Percentiles rank a stretch among this genome's conserved stretches.
Evolutionary conservation across 2,113 vertebrate genomes (phyloP).

Genomic region (Phylloscopus trochilus): DNA sequence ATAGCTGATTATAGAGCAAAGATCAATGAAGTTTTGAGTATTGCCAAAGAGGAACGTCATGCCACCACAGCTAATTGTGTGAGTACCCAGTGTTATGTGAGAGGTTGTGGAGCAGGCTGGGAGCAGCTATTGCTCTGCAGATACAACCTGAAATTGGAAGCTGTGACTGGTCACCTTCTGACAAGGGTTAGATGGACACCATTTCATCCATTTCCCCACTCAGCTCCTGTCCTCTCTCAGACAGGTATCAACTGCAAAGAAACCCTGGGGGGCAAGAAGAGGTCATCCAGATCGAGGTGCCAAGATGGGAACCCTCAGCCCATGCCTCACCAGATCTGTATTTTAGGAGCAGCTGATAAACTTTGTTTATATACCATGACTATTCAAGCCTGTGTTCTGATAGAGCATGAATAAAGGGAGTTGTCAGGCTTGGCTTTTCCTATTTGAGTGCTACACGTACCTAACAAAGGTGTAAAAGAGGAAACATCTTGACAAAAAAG

Average conservation of each 20-base stretch:
- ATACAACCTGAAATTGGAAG: not conserved
- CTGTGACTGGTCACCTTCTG: not conserved
- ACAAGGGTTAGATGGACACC: not conserved
- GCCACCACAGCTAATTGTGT: not conserved
- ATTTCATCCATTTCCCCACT: not conserved
- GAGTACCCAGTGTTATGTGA: not conserved
- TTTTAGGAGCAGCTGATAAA: not conserved
- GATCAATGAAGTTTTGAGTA: not conserved
- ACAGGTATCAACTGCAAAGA: not conserved
- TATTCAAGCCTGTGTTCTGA: not conserved
- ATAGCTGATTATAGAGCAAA: not conserved
- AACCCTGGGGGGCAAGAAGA: not conserved
- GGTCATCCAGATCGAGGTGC: not conserved
- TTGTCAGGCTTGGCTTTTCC: not conserved
- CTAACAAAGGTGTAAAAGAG: not conserved
- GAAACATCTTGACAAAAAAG: not conserved
- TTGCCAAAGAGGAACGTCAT: not conserved
- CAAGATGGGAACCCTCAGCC: not conserved
- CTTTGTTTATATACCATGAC: not conserved
- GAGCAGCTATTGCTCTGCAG: not conserved
- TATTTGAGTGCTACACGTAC: not conserved
- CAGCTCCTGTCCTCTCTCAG: not conserved
- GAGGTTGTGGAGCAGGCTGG: not conserved
- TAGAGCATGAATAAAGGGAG: not conserved
- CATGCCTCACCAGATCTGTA: not conserved